Percentiles rank a stretch among this genome's conserved stretches.
Conservation (phyloP, 53 echinoderm and acorn worm species). For the Glandiceps talaboti region DNA sequence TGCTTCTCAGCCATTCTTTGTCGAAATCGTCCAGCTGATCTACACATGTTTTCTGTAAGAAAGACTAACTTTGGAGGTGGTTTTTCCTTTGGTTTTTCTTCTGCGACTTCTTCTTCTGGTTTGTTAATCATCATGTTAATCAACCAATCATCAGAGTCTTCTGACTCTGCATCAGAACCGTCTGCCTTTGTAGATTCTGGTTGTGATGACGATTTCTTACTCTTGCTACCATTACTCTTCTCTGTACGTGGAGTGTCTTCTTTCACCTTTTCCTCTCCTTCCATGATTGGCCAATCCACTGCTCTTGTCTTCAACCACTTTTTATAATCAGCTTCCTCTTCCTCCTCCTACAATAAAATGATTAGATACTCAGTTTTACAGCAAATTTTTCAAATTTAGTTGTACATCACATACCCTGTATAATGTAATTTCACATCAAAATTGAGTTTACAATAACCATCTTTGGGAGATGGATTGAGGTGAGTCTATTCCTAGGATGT, state of each 20-base stretch:
- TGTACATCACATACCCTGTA: too few species aligned
- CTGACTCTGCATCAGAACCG: too few species aligned
- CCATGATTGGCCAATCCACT: slow-evolving; percentile 7
- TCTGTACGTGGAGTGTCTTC: background rate
- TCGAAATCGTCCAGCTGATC: slow-evolving; percentile 57
- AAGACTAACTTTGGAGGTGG: slow-evolving; percentile 36
- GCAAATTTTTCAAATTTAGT: too few species aligned
- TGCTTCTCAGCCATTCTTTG: slow-evolving; percentile 31
- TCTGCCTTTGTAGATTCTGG: background rate
- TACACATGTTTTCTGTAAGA: slow-evolving; percentile 65
- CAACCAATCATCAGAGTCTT: background rate
- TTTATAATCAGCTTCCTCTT: slow-evolving; percentile 40
- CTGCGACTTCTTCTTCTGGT: slow-evolving; percentile 1
- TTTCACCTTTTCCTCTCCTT: background rate
- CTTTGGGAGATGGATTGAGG: too few species aligned
- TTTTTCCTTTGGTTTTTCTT: slow-evolving; percentile 8
- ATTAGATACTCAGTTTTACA: too few species aligned
- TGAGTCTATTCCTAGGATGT: too few species aligned
- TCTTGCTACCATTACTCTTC: background rate
- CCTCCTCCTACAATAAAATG: slow-evolving; percentile 27
- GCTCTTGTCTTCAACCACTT: slow-evolving; percentile 43
- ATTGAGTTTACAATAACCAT: too few species aligned
- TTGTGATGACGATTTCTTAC: background rate
- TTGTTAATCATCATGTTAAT: background rate
- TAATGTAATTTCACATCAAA: too few species aligned